Evolutionary conservation across 2,888 invertebrate species (phyloP), one percentile per base, ranked within the genome.

Genomic region (Mermis nigrescens): DNA sequence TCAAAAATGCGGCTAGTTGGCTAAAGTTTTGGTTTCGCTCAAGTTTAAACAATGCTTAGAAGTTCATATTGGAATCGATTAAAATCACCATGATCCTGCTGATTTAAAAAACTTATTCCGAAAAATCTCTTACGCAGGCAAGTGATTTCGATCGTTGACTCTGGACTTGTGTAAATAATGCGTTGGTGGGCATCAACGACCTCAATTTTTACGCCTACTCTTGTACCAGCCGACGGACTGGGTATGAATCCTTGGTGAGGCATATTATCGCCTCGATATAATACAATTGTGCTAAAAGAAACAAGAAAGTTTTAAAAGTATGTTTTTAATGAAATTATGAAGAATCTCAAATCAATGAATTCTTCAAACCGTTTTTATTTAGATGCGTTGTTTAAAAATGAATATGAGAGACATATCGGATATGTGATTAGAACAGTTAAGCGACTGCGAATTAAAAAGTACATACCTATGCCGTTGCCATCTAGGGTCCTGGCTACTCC

Each of bases 131-230:
- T 53, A 68, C 67, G 63, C 27, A 59, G 55, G 57, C 70, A 70
- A 26, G 60, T 62, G 38, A 67, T 66, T 46, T 62, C 62, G 15
- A 70, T 69, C 12, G 60, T 62, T 1, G 68, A 64, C 58, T 68
- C 68, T 4, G 67, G 65, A 28, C 67, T 68, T 7, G 68, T 68
- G 62, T 67, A 71, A 61, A 71, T 67, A n/a, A 69, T 69, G 59
- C 69, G 68, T 26, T 69, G 69, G 63, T 68, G 69, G 28, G 69
- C 62, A 57, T 72, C 71, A 31, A 71, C 59, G 31, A 70, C 70
- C 55, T 65, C 64, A 12, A 68, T 64, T 57, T 66, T 65, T 27
- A 68, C 63, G 51, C 60, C 62, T 60, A 70, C 70, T 19, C 63
- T 64, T 51, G 64, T 60, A 27, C 69, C 70, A 4, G 64, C 60